phyloP scores from a whole-genome alignment of 2,888 invertebrate genomes.

The Papilio demoleus region DNA sequence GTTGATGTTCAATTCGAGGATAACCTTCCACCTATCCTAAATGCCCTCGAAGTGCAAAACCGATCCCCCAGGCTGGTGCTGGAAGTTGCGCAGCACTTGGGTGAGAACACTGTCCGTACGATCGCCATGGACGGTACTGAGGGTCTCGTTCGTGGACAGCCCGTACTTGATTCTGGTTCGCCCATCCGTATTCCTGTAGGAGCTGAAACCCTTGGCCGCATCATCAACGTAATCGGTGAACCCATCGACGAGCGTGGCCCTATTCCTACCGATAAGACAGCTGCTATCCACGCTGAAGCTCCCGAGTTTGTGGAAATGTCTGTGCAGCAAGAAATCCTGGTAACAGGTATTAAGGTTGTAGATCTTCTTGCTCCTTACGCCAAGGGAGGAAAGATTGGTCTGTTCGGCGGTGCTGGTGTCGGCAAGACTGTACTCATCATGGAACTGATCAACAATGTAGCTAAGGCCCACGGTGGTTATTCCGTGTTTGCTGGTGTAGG shows the following conservation, averaged over 20 bases:
- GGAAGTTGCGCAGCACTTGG: constrained; percentile 96
- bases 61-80: constrained; percentile 91
- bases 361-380: constrained; percentile 96
- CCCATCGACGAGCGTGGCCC: constrained; percentile 96
- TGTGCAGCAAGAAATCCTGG: constrained; percentile 94
- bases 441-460: constrained; percentile 98
- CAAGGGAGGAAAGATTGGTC: constrained; percentile 97
- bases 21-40: constrained; percentile 95
- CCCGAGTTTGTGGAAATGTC: constrained; percentile 96
- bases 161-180: constrained; percentile 91
- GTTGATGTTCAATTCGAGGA: constrained; percentile 99
- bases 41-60: constrained; percentile 96
- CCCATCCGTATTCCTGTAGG: constrained; percentile 97
- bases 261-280: constrained; percentile 89
- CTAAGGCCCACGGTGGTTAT: constrained; percentile 98
- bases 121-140: constrained; percentile 98
- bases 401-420: constrained; percentile 97
- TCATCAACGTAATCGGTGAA: constrained; percentile 96
- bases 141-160: constrained; percentile 94
- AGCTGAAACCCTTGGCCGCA: constrained; percentile 94
- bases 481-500: constrained; percentile 89
- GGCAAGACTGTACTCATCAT: constrained; percentile 98
- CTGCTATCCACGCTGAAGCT: constrained; percentile 95
- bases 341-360: constrained; percentile 97
- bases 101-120: constrained; percentile 94